phyloP scores from a whole-genome alignment of 2,113 vertebrate species.

The Macaca nemestrina region DNA sequence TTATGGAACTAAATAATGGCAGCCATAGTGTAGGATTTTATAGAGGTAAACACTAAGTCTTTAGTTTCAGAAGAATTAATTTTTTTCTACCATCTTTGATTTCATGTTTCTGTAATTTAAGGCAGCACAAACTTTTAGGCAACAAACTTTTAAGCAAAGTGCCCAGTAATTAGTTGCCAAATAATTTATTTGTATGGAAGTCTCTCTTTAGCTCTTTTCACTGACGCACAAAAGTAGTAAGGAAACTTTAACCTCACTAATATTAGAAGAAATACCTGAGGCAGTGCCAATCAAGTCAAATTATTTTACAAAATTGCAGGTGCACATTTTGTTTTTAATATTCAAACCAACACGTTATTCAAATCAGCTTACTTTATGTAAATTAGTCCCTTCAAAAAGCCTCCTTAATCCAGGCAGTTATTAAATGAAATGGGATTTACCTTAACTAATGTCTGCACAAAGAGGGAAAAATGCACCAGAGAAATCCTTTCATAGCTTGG shows the following conservation, averaged over 20 bases:
- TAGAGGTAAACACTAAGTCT: not conserved
- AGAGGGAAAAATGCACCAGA: slow-evolving; percentile 42
- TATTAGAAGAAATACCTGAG: slow-evolving; percentile 27
- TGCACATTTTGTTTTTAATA: slow-evolving; percentile 64
- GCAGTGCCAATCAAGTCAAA: slow-evolving; percentile 42
- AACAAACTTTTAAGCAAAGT: not conserved
- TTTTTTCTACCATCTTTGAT: not conserved
- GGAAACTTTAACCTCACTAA: not conserved
- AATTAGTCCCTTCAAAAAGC: slow-evolving; percentile 66
- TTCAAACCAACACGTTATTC: slow-evolving; percentile 51
- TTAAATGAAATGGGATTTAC: slow-evolving; percentile 77
- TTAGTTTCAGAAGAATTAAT: not conserved
- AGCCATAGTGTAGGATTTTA: not conserved
- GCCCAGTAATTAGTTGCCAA: not conserved
- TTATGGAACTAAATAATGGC: not conserved
- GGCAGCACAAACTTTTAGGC: not conserved
- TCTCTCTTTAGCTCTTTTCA: not conserved
- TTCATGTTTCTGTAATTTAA: slow-evolving; percentile 17
- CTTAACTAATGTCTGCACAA: slow-evolving; percentile 44
- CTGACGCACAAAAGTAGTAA: not conserved
- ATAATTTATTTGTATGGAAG: not conserved
- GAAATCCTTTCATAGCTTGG: slow-evolving; percentile 61
- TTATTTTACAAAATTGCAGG: slow-evolving; percentile 46
- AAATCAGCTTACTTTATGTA: slow-evolving; percentile 66
- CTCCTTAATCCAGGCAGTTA: slow-evolving; percentile 67